Conservation (phyloP, 2,797 vertebrate genomes). For the Pseudotriccus pelzelni region DNA sequence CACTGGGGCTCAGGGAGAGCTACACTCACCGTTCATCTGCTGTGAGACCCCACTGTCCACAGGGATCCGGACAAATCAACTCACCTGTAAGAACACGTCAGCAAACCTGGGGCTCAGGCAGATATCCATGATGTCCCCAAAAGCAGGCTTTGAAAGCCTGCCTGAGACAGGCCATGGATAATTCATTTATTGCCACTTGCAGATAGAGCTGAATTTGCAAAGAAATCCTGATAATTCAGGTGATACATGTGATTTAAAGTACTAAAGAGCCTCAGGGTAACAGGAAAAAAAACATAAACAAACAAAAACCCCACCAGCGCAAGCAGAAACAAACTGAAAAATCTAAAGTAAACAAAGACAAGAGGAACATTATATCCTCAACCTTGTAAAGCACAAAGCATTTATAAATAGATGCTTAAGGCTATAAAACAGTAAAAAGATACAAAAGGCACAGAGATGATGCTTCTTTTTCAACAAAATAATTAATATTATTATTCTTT, state of each 20-base stretch:
- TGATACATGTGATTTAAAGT: neutral
- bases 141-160: no score
- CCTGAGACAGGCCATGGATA: fast-evolving
- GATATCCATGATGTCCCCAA: fast-evolving
- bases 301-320: neutral
- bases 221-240: neutral
- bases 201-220: neutral
- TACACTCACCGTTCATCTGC: fast-evolving
- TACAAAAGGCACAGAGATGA: neutral
- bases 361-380: neutral
- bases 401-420: slow-evolving; percentile 13
- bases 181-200: neutral
- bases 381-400: neutral
- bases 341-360: slow-evolving; percentile 28
- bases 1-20: fast-evolving
- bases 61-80: fast-evolving
- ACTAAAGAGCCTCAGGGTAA: neutral
- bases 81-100: fast-evolving
- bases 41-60: fast-evolving
- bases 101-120: neutral
- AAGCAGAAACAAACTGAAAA: neutral
- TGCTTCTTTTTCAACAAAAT: slow-evolving; percentile 1
- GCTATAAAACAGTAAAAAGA: slow-evolving; percentile 20
- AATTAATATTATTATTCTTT: neutral
- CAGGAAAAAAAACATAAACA: neutral